These are phyloP conservation scores for Cyanistes caeruleus DNA, from an alignment of 2,113 vertebrate genomes.

Conservation along the genomic window DNA sequence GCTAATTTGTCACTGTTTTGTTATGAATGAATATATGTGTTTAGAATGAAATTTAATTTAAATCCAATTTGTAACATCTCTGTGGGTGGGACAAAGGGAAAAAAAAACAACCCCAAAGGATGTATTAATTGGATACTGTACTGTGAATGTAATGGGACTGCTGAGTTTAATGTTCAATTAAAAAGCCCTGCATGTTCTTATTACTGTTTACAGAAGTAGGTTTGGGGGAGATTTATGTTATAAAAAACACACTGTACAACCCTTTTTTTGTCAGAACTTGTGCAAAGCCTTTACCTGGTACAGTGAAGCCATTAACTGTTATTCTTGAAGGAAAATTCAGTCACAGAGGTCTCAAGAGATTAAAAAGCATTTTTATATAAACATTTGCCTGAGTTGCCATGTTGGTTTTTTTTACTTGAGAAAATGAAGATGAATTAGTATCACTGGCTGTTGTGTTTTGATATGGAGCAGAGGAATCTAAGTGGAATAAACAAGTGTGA, in stretches of 20 bases:
- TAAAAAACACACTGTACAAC: neutral
- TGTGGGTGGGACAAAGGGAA: constrained; percentile 58
- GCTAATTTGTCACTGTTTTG: constrained; percentile 68
- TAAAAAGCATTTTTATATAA: constrained; percentile 13
- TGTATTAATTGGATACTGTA: constrained; percentile 27
- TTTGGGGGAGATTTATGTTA: constrained; percentile 49
- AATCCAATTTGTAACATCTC: constrained; percentile 75
- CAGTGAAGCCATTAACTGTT: neutral
- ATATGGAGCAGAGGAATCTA: constrained; percentile 3
- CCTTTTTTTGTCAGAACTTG: constrained; percentile 14
- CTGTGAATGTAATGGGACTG: constrained; percentile 40
- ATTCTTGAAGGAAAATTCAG: constrained; percentile 45
- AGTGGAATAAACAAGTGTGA: constrained; percentile 9
- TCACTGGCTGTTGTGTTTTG: constrained; percentile 19
- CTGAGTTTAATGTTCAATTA: constrained; percentile 49
- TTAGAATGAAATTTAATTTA: constrained; percentile 76
- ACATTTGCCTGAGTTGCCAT: constrained; percentile 23
- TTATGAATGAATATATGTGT: constrained; percentile 69
- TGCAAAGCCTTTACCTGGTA: constrained; percentile 13
- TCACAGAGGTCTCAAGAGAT: constrained; percentile 10
- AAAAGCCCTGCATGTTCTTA: constrained; percentile 46
- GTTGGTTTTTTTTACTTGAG: constrained; percentile 20
- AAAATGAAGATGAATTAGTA: constrained; percentile 62
- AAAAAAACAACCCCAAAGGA: constrained; percentile 23
- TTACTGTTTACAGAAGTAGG: constrained; percentile 48